Evolutionary conservation across 1,140 invertebrate species (phyloP).

Genomic region (Calliphora vicina): DNA sequence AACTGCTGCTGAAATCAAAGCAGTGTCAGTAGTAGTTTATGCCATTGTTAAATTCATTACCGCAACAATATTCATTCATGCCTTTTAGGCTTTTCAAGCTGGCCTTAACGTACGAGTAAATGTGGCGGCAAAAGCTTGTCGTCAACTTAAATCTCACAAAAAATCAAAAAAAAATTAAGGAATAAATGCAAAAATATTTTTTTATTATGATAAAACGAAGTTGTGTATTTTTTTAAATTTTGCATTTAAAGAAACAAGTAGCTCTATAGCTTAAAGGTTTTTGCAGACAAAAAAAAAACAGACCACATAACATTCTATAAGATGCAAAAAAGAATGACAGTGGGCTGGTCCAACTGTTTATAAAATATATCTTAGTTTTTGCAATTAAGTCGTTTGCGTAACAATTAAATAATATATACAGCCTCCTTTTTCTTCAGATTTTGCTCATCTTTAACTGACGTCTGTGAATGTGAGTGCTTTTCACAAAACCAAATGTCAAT

Average conservation of each 20-base stretch:
- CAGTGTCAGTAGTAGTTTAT: neutral
- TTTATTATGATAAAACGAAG: neutral
- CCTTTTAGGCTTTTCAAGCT: neutral
- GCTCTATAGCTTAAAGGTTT: neutral
- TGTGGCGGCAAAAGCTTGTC: constrained; percentile 15
- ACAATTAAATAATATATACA: constrained; percentile 58
- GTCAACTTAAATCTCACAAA: constrained; percentile 4
- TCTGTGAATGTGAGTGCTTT: neutral
- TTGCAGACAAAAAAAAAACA: neutral
- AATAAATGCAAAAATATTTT: neutral
- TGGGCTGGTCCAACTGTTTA: constrained; percentile 25
- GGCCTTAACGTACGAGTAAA: neutral
- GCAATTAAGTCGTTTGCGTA: constrained; percentile 57
- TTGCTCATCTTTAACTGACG: neutral
- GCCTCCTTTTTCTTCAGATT: neutral
- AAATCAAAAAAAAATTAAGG: neutral
- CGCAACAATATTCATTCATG: neutral
- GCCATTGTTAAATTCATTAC: constrained; percentile 23
- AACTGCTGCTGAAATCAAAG: neutral
- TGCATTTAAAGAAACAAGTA: constrained; percentile 24
- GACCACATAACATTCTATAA: neutral
- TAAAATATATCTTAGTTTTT: constrained; percentile 20
- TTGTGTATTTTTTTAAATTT: too few relatives aligned
- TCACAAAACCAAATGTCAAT: constrained; percentile 4
- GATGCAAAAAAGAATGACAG: constrained; percentile 16